Evolutionary conservation across 2,113 vertebrate species (phyloP), one percentile per base, ranked within the genome.

Genomic region (Zosterops japonicus): DNA sequence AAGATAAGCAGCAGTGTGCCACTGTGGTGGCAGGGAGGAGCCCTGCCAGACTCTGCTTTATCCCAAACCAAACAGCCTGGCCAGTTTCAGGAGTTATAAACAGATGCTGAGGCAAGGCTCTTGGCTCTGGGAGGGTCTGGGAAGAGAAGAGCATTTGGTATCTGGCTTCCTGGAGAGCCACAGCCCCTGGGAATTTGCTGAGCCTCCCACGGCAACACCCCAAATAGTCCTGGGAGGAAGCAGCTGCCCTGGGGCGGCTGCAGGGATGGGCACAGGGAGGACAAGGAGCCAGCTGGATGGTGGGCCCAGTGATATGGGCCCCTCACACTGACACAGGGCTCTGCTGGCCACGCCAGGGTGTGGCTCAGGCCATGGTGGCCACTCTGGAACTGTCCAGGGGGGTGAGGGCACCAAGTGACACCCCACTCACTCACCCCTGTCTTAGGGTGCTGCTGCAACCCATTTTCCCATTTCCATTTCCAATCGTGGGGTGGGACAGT

Each of bases 11-110:
- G 52, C 84, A 31, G 5, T 8, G 68, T 95, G 94, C 90, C 94
- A 95, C 86, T 50, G 63, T 8, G 90, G 94, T 93, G 92, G 84
- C 94, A 92, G 96, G 95, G 96, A 95, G 95, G 94, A 80, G 81
- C 39, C 94, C 91, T 76, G 70, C 85, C 93, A 90, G 91, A 86
- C 84, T 29, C 9, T 1, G 9, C 72, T 94, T 95, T 97, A 97
- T 97, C 97, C 96, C 86, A 97, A 97, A 95, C 89, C 87, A 97
- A 97, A 97, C 95, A 97, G 93, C 87, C 84, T 36, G 60, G 70
- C 77, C 77, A 68, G 39, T 61, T 95, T 93, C 91, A 82, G 67
- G 31, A 82, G 94, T 93, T 97, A 97, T 96, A 95, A 97, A 90
- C 92, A 96, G 93, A 95, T 95, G 94, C 93, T 96, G 95, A 97